Evolutionary conservation across 2,113 vertebrate species (phyloP), one percentile per base, ranked within the genome.

Genomic region (Caranx melampygus): DNA sequence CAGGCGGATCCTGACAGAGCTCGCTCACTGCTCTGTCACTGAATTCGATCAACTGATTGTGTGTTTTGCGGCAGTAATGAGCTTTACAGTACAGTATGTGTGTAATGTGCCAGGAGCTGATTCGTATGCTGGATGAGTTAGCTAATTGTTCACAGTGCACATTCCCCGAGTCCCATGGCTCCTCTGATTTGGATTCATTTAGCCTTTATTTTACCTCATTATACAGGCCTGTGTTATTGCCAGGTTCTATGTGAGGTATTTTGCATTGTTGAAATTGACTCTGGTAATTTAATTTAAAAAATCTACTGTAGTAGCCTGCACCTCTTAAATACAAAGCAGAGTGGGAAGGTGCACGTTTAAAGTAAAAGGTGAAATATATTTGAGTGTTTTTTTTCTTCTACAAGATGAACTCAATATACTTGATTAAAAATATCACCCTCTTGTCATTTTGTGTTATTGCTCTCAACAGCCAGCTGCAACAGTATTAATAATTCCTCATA

Each of bases 161-260:
- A 81, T 89, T 84, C 82, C 79, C 47, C 75, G 74, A 55, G 81
- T 92, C 90, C 85, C 91, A 81, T 61, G 68, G 86, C 89, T 92
- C 88, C 82, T 80, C 87, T 91, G 86, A 92, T 92, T 88, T 90
- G 86, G 86, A 91, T 93, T 90, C 88, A 91, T 94, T 93, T 92
- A 90, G 87, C 87, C 84, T 91, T 83, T 90, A 91, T 92, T 93
- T 94, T 83, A 88, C 83, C 85, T 92, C 88, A 92, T 94, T 92
- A 92, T 89, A 82, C 87, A 73, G 83, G 63, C 83, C 73, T 55
- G 79, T 80, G 86, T 91, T 92, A 81, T 88, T 85, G 83, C 88
- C 89, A 88, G 84, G 76, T 91, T 86, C 84, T 82, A 85, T 92
- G 73, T 81, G 87, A 86, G 83, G 81, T 87, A 72, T 87, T 94